Conservation (phyloP, 2,113 vertebrate genomes). For the Gallinago undulata region DNA sequence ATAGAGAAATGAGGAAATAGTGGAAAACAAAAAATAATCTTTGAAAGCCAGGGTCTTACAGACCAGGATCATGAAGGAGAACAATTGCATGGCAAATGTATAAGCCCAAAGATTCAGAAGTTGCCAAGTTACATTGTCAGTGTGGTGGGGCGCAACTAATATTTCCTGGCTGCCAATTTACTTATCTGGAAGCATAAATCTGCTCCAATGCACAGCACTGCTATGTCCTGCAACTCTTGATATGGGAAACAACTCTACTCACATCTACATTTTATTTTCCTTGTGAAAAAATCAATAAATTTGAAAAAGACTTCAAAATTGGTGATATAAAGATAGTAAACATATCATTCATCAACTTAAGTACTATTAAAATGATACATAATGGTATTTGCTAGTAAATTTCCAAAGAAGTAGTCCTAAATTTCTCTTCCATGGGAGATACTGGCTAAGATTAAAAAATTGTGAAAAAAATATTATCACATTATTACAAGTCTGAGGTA, state of each 20-base stretch:
- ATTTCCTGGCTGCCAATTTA: neutral
- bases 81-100: neutral
- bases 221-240: fast-evolving
- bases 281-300: neutral
- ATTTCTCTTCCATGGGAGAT: neutral
- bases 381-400: neutral
- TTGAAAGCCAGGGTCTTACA: neutral
- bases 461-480: neutral
- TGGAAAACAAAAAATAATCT: neutral
- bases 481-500: neutral
- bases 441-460: neutral
- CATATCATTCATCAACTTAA: neutral
- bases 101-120: neutral
- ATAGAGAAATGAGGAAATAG: neutral
- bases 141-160: neutral
- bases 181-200: neutral
- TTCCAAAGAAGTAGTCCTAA: neutral
- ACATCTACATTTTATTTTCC: neutral
- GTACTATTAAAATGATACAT: neutral
- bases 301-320: neutral
- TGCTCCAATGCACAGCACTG: fast-evolving
- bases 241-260: neutral
- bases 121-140: neutral
- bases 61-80: neutral
- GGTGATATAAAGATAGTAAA: neutral